phyloP scores from a whole-genome alignment of 2,888 invertebrate genomes.

The Nemurella pictetii region DNA sequence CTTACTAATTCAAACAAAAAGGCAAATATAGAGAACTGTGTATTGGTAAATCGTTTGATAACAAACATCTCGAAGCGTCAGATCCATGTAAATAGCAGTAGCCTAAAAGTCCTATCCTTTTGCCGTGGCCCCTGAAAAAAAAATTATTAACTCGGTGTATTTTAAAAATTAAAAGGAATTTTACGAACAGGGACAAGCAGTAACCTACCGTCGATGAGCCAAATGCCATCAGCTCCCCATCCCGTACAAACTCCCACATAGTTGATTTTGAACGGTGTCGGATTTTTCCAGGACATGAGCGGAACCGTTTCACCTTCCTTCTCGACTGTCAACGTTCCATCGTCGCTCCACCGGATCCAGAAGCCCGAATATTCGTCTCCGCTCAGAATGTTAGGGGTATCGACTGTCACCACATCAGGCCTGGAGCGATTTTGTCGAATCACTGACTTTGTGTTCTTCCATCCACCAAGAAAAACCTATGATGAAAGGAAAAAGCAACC shows the following conservation, averaged over 20 bases:
- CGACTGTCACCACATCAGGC: conserved; percentile 46
- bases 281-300: conserved; percentile 45
- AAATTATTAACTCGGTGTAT: neutral
- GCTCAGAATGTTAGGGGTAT: conserved; percentile 44
- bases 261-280: conserved; percentile 45
- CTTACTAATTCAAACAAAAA: neutral
- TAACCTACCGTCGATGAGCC: conserved; percentile 38
- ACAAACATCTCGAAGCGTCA: no score
- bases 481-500: no score
- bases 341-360: conserved; percentile 39
- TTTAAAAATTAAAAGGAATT: no score
- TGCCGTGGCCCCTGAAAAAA: neutral
- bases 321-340: conserved; percentile 35
- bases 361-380: conserved; percentile 30
- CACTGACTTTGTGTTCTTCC: conserved; percentile 67
- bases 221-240: conserved; percentile 47
- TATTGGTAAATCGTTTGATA: no score
- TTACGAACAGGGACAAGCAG: neutral
- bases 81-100: no score
- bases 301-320: conserved; percentile 43
- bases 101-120: no score
- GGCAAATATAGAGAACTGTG: no score
- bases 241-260: conserved; percentile 47
- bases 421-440: conserved; percentile 64
- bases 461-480: conserved; percentile 67